These are phyloP conservation scores for Psittacara wagleri DNA, from an alignment of 2,113 vertebrate species.

Conservation along the genomic window DNA sequence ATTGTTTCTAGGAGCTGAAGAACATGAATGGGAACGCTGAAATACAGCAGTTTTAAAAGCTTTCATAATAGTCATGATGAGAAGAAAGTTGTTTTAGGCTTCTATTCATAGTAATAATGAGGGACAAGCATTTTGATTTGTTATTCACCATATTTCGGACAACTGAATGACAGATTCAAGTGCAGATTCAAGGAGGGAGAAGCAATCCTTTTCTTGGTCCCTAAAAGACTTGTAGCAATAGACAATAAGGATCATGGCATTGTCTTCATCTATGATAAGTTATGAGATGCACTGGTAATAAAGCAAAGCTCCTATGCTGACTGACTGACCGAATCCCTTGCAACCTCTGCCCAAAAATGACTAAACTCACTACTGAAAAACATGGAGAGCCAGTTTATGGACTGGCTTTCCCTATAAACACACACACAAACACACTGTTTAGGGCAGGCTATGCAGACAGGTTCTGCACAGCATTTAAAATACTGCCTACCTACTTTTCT, in stretches of 20 bases:
- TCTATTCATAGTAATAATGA: conserved; percentile 32
- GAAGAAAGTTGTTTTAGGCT: conserved; percentile 31
- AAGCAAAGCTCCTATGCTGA: background rate
- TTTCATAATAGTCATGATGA: conserved; percentile 15
- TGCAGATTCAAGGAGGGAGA: background rate
- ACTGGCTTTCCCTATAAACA: background rate
- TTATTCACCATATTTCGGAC: conserved; percentile 21
- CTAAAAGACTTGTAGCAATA: background rate
- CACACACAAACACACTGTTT: background rate
- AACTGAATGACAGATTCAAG: background rate
- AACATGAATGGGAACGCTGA: conserved; percentile 14
- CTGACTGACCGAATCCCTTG: background rate
- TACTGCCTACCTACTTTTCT: background rate
- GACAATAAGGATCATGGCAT: background rate
- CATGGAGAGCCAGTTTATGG: background rate
- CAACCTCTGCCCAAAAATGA: background rate
- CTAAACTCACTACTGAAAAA: background rate
- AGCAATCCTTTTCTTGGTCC: background rate
- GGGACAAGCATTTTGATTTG: conserved; percentile 36
- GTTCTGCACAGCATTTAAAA: background rate
- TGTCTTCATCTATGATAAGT: background rate
- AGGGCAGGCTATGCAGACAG: background rate
- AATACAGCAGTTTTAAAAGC: conserved; percentile 17
- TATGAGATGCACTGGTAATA: background rate
- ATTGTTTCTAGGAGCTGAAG: background rate